A percentile compares a stretch with the other conserved stretches of the same genome.
Conservation (phyloP, 2,888 invertebrate genomes). For the Mystacides longicornis region DNA sequence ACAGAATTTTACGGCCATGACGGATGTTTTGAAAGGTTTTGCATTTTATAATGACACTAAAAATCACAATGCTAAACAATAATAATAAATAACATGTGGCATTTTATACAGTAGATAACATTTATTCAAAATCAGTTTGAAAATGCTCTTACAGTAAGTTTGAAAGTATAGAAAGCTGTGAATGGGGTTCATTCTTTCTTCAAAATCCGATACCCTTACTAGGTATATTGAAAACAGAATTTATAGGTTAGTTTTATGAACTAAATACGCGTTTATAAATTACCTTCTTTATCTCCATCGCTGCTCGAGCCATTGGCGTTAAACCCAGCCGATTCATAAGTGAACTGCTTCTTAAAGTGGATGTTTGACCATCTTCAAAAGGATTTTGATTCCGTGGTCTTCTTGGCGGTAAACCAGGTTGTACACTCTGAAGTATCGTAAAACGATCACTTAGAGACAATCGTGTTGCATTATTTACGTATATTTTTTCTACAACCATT, state of each 20-base stretch:
- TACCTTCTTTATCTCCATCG: conserved; percentile 21
- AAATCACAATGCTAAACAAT: too few relatives aligned
- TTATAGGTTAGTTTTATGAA: neutral
- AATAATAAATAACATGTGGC: too few relatives aligned
- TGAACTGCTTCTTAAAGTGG: conserved; percentile 7
- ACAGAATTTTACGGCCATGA: too few relatives aligned
- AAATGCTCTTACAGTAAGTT: too few relatives aligned
- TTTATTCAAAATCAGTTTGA: too few relatives aligned
- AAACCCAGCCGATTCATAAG: conserved; percentile 17
- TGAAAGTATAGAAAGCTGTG: too few relatives aligned
- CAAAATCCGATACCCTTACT: too few relatives aligned
- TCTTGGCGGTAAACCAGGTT: conserved; percentile 11
- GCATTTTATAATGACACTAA: too few relatives aligned
- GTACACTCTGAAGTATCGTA: conserved; percentile 33
- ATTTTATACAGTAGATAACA: too few relatives aligned
- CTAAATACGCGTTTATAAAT: neutral
- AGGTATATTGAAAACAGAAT: too few relatives aligned
- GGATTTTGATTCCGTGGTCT: conserved; percentile 6
- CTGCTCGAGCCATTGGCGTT: conserved; percentile 21
- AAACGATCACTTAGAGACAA: conserved; percentile 40
- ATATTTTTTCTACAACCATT: conserved; percentile 40
- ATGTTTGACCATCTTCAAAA: neutral
- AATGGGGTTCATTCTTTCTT: too few relatives aligned
- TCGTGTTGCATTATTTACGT: conserved; percentile 43
- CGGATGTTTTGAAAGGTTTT: too few relatives aligned